A percentile compares a stretch with the other conserved stretches of the same genome.
These are phyloP conservation scores for Uropsilus gracilis DNA, from an alignment of 2,113 vertebrate species.

Conservation along the genomic window DNA sequence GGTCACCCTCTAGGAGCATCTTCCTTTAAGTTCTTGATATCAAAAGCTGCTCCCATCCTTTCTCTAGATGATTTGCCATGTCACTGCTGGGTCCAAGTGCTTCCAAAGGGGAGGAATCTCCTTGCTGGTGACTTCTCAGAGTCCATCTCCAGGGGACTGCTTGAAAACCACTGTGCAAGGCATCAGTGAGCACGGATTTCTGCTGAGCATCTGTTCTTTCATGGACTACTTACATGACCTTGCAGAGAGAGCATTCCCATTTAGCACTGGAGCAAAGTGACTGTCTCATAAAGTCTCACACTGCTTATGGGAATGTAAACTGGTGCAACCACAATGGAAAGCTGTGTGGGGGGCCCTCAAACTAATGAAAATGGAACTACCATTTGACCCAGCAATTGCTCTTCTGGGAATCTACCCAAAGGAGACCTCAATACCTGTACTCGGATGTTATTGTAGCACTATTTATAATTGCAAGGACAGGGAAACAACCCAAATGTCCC, in stretches of 20 bases:
- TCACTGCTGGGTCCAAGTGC: not conserved
- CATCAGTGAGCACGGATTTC: not conserved
- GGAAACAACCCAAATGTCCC: no score
- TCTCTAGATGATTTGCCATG: not conserved
- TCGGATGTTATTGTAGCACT: no score
- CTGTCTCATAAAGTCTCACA: no score
- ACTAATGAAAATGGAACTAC: no score
- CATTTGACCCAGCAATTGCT: no score
- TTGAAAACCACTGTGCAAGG: not conserved
- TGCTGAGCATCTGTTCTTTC: not conserved
- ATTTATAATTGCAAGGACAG: no score
- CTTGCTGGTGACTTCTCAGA: not conserved
- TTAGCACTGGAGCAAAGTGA: conserved; percentile 4
- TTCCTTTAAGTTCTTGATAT: not conserved
- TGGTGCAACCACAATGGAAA: no score
- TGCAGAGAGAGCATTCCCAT: not conserved
- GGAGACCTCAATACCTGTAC: no score
- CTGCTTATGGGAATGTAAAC: no score
- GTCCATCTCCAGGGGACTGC: not conserved
- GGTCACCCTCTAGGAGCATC: not conserved
- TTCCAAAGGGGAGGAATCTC: not conserved
- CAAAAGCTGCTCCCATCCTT: not conserved
- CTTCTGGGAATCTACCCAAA: no score
- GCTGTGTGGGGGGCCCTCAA: no score
- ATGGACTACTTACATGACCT: not conserved